A percentile compares a stretch with the other conserved stretches of the same genome.
Conservation (phyloP, 2,888 invertebrate genomes). For the Eurytoma adleriae region DNA sequence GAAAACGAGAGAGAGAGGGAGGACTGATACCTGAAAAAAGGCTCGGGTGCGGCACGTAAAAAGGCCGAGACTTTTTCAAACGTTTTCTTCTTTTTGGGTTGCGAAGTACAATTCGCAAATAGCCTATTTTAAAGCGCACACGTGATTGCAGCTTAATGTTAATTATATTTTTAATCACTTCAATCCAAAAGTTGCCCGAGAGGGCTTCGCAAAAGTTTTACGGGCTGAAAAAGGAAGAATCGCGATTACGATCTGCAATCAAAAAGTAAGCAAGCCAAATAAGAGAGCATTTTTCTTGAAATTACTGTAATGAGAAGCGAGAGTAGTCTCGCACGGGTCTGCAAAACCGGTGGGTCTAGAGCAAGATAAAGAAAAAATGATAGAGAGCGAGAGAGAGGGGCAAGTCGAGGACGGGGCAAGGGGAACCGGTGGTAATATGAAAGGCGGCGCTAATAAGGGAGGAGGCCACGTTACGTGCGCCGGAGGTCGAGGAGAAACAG, state of each 20-base stretch:
- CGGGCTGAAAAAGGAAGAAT: not conserved
- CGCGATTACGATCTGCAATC: constrained; percentile 1
- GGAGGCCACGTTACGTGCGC: constrained; percentile 39
- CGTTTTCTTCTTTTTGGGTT: not conserved
- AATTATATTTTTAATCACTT: too few species aligned
- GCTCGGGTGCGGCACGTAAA: not conserved
- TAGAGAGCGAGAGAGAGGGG: constrained; percentile 22
- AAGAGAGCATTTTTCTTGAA: constrained; percentile 7
- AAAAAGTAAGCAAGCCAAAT: not conserved
- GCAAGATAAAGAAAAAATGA: constrained; percentile 28
- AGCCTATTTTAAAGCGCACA: not conserved
- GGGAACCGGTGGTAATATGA: constrained; percentile 50
- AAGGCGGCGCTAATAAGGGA: constrained; percentile 55
- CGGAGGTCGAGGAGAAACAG: constrained; percentile 21
- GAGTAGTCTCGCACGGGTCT: constrained; percentile 16
- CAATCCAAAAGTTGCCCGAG: not conserved
- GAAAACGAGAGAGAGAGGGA: constrained; percentile 34
- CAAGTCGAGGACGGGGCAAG: not conserved
- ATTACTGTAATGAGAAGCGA: constrained; percentile 33
- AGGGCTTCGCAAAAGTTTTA: not conserved
- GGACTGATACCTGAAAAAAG: constrained; percentile 17
- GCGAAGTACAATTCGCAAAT: not conserved
- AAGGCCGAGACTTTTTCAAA: not conserved
- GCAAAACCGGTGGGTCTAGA: constrained; percentile 34
- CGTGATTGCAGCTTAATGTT: too few species aligned